Evolutionary conservation across 2,113 vertebrate species (phyloP).

Genomic region (Larimichthys polyactis): DNA sequence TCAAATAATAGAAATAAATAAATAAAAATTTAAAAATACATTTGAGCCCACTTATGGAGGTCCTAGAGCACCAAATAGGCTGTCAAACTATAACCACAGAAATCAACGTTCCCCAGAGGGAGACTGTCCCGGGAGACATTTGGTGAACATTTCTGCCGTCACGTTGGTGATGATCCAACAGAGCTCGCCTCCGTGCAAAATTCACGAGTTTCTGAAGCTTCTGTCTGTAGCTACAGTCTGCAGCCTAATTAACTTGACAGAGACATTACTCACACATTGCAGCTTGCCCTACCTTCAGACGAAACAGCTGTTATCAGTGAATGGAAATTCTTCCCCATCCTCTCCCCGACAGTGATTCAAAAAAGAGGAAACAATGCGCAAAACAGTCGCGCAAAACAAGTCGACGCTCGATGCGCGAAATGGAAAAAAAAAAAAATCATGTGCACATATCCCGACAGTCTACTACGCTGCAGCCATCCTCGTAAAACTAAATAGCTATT

Average conservation of each 20-base stretch:
- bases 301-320: conserved; percentile 50
- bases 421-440: conserved; percentile 18
- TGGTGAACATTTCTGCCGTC: conserved; percentile 25
- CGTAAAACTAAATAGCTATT: conserved; percentile 70
- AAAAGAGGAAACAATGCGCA: background rate
- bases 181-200: conserved; percentile 40
- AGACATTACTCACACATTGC: conserved; percentile 27
- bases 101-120: conserved; percentile 23
- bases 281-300: conserved; percentile 68
- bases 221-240: conserved; percentile 23
- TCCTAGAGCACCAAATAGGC: background rate
- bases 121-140: conserved; percentile 41
- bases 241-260: conserved; percentile 23
- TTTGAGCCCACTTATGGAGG: background rate
- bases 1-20: background rate
- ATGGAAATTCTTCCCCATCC: conserved; percentile 54
- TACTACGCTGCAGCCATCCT: conserved; percentile 66
- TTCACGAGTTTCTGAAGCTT: conserved; percentile 24
- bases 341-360: conserved; percentile 4
- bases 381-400: conserved; percentile 24
- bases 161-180: conserved; percentile 18
- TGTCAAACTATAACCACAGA: background rate
- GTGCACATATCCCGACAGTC: conserved; percentile 48
- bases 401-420: conserved; percentile 19
- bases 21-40: background rate